Evolutionary conservation across 2,797 vertebrate genomes (phyloP).

Genomic region (Crax fasciolata): DNA sequence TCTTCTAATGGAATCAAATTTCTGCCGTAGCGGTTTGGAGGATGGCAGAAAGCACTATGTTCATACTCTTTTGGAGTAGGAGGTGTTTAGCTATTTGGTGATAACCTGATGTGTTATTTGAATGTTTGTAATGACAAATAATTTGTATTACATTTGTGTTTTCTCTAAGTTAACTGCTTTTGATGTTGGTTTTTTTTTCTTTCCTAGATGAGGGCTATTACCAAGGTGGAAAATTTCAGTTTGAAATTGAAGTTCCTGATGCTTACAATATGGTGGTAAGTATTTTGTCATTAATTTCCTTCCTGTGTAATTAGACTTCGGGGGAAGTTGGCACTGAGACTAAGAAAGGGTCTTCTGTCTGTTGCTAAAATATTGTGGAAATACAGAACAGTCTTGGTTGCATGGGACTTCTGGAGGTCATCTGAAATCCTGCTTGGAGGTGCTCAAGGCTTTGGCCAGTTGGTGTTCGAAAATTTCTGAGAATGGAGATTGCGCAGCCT

Average conservation of each 20-base stretch:
- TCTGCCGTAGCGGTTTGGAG: background rate
- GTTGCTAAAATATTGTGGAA: background rate
- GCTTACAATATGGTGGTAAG: conserved; percentile 99
- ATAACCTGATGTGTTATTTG: fast-evolving
- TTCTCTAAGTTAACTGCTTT: conserved; percentile 36
- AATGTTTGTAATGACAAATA: background rate
- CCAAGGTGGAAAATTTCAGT: conserved; percentile 94
- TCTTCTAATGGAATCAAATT: background rate
- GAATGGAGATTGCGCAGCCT: background rate
- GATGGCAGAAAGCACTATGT: fast-evolving
- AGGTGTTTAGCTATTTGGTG: background rate
- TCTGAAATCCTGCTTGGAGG: background rate
- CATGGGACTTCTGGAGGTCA: background rate
- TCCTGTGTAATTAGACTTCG: background rate
- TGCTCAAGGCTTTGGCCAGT: background rate
- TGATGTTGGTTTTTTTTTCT: conserved; percentile 26
- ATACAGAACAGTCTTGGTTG: background rate
- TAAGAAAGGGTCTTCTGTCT: background rate
- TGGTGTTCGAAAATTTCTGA: background rate
- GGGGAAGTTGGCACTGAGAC: background rate
- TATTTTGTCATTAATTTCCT: conserved; percentile 61
- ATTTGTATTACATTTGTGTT: background rate
- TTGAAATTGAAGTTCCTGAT: conserved; percentile 95
- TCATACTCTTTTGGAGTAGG: background rate
- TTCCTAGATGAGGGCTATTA: conserved; percentile 98